Base-by-base conservation (phyloP, 2,113 vertebrate species). In the Prionailurus viverrinus region DNA sequence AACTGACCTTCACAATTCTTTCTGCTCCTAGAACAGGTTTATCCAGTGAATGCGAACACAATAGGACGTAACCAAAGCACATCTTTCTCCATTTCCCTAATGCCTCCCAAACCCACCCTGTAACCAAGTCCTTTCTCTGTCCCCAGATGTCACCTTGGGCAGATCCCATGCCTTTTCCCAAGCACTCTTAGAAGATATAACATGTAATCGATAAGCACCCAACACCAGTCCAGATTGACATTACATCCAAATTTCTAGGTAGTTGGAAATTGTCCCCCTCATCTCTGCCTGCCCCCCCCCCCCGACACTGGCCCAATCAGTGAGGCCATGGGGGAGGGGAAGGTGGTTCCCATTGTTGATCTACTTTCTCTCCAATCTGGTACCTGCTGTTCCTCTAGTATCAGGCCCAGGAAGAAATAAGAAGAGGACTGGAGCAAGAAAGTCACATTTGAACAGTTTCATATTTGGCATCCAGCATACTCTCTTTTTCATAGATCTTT, bases 261-360 rank as follows among this genome's bases (percentile, higher is more conserved):
- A n/a, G 5, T 65, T 7, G 8, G 53, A 6, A 71, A 58, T n/a
- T 25, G 18, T n/a, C 1, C 16, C 16, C 53, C 2, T 25, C 2
- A 0, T 27, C 33, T 7, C 15, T n/a, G 53, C 33, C 15, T n/a
- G 53, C 33, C 21, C 3, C 21, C 7, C 31, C 19, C 18, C 21
- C 18, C 55, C n/a, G n/a, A 19, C 48, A 84, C 19, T 39, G 27
- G 18, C 4, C 45, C 45, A 58, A 27, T n/a, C 36, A 53, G 23
- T 53, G 51, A 91, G 55, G 4, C 18, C 48, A 23, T 16, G 25
- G 0, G 0, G 15, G 14, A 41, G 25, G 27, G 25, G 33, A 0
- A 58, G n/a, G 14, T 23, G 27, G 39, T 33, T 33, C n/a, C 41
- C 33, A 6, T 39, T 31, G 11, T 39, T 51, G 1, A n/a, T 39